A percentile compares a stretch with the other conserved stretches of the same genome.
Conservation (phyloP, 1,140 invertebrate species). For the Cylas formicarius region DNA sequence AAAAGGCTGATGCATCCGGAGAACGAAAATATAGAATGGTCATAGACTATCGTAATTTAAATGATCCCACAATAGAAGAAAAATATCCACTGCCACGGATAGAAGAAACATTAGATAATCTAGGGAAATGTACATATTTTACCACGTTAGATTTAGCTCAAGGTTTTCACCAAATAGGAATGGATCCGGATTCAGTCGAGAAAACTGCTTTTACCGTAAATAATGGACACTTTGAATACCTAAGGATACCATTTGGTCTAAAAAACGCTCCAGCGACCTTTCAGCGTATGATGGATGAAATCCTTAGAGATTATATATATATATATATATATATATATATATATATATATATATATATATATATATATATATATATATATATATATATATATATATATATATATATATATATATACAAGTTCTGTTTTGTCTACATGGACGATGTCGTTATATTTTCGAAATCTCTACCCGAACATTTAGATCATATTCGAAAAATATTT, state of each 20-base stretch:
- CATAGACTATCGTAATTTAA: constrained; percentile 42
- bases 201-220: constrained; percentile 46
- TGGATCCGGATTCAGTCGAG: constrained; percentile 35
- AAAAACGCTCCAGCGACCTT: constrained; percentile 43
- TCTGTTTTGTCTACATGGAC: constrained; percentile 39
- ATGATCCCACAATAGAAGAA: constrained; percentile 43
- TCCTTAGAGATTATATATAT: constrained; percentile 32
- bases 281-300: constrained; percentile 41
- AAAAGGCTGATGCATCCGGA: constrained; percentile 36
- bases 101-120: constrained; percentile 42
- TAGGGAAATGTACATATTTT: constrained; percentile 45
- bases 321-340: too few species aligned
- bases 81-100: constrained; percentile 49
- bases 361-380: too few species aligned
- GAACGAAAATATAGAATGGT: constrained; percentile 39
- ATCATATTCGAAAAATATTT: constrained; percentile 25
- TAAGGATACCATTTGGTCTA: constrained; percentile 43
- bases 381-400: too few species aligned
- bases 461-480: constrained; percentile 28
- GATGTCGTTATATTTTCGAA: constrained; percentile 32
- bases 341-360: too few species aligned
- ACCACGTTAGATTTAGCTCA: constrained; percentile 44
- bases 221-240: constrained; percentile 39
- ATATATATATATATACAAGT: constrained; percentile 24
- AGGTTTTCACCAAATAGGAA: constrained; percentile 45